Conservation (phyloP, 2,888 invertebrate genomes). For the Dendrolimus pini region DNA sequence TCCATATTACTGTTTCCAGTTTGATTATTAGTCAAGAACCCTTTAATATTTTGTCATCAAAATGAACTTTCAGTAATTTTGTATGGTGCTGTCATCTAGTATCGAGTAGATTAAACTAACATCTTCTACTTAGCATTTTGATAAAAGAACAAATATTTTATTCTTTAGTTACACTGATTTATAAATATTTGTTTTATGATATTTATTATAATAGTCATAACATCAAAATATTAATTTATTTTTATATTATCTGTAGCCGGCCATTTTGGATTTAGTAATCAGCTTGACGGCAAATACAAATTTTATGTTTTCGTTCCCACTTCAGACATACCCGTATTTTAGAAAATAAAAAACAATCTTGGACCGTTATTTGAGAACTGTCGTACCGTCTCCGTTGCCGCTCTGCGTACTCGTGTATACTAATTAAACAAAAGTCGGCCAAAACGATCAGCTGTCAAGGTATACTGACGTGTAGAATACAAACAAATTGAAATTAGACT, state of each 20-base stretch:
- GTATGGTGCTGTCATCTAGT: no score
- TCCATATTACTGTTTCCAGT: no score
- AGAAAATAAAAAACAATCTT: slow-evolving; percentile 23
- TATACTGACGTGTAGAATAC: slow-evolving; percentile 66
- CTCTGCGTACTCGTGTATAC: slow-evolving; percentile 11
- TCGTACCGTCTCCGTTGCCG: slow-evolving; percentile 20
- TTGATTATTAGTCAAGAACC: no score
- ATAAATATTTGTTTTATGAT: no score
- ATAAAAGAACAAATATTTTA: no score
- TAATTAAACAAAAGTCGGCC: slow-evolving; percentile 21
- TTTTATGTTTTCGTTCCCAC: slow-evolving; percentile 54
- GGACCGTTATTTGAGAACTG: slow-evolving; percentile 21
- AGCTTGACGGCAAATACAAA: slow-evolving; percentile 41
- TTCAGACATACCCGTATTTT: slow-evolving; percentile 40
- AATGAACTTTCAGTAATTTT: no score
- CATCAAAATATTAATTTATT: no score
- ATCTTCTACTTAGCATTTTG: no score
- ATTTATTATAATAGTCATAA: no score
- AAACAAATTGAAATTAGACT: slow-evolving; percentile 58
- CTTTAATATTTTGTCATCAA: no score
- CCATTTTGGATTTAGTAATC: slow-evolving; percentile 62
- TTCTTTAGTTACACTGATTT: no score
- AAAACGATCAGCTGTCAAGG: slow-evolving; percentile 61
- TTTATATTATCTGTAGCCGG: slow-evolving; percentile 42
- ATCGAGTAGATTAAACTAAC: no score